These are phyloP conservation scores for Nibea coibor DNA, from an alignment of 2,113 vertebrate genomes.

Conservation along the genomic window DNA sequence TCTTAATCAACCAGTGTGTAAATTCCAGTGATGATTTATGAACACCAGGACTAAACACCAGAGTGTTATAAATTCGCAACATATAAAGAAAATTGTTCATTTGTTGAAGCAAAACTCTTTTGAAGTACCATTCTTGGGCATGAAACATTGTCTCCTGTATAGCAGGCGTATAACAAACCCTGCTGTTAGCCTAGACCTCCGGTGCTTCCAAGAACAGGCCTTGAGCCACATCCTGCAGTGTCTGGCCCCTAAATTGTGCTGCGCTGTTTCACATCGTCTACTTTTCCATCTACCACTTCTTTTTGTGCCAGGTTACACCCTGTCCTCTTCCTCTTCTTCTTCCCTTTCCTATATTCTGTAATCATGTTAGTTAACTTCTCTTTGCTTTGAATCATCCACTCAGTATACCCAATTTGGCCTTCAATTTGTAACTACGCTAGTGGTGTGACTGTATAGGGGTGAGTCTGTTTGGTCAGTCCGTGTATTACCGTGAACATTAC, in stretches of 20 bases:
- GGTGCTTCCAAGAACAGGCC: not conserved
- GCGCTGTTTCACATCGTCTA: not conserved
- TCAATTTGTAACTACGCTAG: not conserved
- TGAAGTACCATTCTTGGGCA: not conserved
- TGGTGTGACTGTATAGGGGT: not conserved
- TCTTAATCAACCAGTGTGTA: not conserved
- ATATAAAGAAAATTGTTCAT: not conserved
- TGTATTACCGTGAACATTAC: not conserved
- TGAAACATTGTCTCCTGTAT: not conserved
- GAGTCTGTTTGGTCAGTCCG: not conserved
- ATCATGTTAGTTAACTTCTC: not conserved
- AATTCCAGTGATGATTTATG: not conserved
- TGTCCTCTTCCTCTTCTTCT: not conserved
- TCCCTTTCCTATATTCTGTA: not conserved
- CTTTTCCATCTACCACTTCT: not conserved
- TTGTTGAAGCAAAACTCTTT: not conserved
- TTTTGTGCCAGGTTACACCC: not conserved
- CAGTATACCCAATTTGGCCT: not conserved
- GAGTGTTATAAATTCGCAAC: too few species aligned
- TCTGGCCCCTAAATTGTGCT: not conserved
- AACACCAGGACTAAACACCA: too few species aligned
- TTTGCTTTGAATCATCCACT: constrained; percentile 5
- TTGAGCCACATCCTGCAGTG: not conserved
- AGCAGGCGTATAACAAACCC: not conserved
- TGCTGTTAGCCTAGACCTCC: not conserved